These are phyloP conservation scores for Cabera pusaria DNA, from an alignment of 2,888 invertebrate genomes.

Conservation along the genomic window DNA sequence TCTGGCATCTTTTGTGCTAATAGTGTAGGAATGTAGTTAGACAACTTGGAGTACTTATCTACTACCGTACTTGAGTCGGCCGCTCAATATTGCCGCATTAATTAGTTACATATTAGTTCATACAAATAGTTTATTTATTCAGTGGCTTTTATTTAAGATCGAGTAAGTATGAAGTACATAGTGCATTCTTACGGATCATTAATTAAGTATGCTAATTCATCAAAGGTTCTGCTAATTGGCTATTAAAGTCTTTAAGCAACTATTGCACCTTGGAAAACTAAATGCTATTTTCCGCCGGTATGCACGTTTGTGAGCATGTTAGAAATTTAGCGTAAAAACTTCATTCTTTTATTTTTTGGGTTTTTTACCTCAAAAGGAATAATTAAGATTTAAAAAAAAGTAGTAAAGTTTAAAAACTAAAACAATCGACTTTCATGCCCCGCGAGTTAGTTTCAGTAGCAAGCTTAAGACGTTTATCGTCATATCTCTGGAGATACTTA, in stretches of 20 bases:
- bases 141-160: no score
- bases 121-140: no score
- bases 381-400: no score
- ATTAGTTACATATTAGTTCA: conserved; percentile 8
- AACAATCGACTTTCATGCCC: no score
- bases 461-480: no score
- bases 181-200: conserved; percentile 5
- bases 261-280: conserved; percentile 30
- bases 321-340: conserved; percentile 25
- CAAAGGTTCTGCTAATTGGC: conserved; percentile 21
- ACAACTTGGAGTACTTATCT: conserved; percentile 37
- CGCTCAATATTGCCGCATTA: conserved; percentile 22
- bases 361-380: no score
- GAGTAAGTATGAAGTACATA: no score
- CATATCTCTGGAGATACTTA: no score
- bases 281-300: conserved; percentile 28
- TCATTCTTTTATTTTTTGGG: conserved; percentile 16
- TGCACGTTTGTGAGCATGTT: conserved; percentile 25
- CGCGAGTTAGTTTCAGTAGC: no score
- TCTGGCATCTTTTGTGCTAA: conserved; percentile 45
- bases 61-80: conserved; percentile 30
- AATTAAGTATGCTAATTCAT: conserved; percentile 8
- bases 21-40: conserved; percentile 47
- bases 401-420: no score
- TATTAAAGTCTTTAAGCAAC: conserved; percentile 24